A percentile compares a stretch with the other conserved stretches of the same genome.
These are phyloP conservation scores for Catagonus wagneri DNA, from an alignment of 2,113 vertebrate species.

Conservation along the genomic window DNA sequence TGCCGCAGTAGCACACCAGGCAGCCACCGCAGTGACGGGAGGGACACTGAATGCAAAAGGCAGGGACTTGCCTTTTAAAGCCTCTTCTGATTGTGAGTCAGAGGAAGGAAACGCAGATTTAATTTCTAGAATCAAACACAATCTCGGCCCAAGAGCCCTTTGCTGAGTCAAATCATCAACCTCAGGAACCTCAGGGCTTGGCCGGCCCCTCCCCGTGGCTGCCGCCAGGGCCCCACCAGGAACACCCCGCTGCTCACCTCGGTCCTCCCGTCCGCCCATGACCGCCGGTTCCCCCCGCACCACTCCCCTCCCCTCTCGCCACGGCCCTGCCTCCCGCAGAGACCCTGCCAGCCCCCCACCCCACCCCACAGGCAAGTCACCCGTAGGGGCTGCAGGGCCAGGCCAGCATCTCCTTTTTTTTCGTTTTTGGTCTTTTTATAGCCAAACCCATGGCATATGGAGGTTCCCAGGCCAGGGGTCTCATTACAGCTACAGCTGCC, in stretches of 20 bases:
- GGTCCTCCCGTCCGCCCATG: too few species aligned
- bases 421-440: too few species aligned
- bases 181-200: not conserved
- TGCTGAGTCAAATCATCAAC: not conserved
- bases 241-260: not conserved
- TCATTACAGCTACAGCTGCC: too few species aligned
- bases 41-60: accelerated
- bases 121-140: not conserved
- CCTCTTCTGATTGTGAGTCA: not conserved
- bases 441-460: too few species aligned
- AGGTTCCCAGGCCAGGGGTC: too few species aligned
- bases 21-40: not conserved
- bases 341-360: too few species aligned
- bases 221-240: not conserved
- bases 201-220: not conserved
- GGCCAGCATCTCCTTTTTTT: too few species aligned
- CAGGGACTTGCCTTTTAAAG: not conserved
- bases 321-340: too few species aligned
- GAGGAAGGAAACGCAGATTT: not conserved
- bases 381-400: too few species aligned
- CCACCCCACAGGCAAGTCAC: too few species aligned
- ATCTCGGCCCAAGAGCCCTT: not conserved
- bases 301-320: too few species aligned
- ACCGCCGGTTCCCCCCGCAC: too few species aligned
- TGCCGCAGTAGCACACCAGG: not conserved